Evolutionary conservation across 2,888 invertebrate genomes (phyloP), one percentile per base, ranked within the genome.

Genomic region (Pandemis corylana): DNA sequence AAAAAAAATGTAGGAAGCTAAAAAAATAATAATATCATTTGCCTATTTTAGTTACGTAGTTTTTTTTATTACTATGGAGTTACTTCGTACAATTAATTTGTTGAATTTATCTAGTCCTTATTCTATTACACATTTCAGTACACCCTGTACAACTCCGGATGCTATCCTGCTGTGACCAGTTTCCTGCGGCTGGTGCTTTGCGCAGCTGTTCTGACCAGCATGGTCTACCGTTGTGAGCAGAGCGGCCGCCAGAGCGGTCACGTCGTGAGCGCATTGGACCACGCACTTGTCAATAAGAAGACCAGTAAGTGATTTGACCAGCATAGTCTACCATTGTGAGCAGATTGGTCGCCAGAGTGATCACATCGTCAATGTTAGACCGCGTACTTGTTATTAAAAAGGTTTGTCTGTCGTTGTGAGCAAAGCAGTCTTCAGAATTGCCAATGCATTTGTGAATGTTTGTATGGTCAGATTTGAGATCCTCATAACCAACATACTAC

Each of bases 241-340:
- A 76, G 67, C 49, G 77, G 78, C 44, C 68, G 71, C 28, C 75
- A 76, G 59, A 28, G 36, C 5, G 74, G 78, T 5, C 77, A 67
- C n/a, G 76, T 78, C 9, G n/a, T 78, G 42, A 28, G 51, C 7
- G 62, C 69, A 0, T 66, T 80, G 12, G 76, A 80, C 28, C 68
- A 76, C 12, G 51, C 77, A 15, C 75, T 79, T 0, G 59, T 77
- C 7, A 76, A 79, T 41, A 79, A 72, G 46, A 76, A 74, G 41
- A 61, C 72, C 6, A 36, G 79, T 79, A 49, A 62, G 68, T 59
- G 12, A 20, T n/a, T n/a, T n/a, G n/a, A n/a, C n/a, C n/a, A 20
- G 68, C 53, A 61, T 65, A 15, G 44, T 76, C 1, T 46, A 72
- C 28, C 49, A 65, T 15, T 76, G 75, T 6, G 79, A 79, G n/a